Evolutionary conservation across 2,888 invertebrate genomes (phyloP), one percentile per base, ranked within the genome.

Genomic region (Sympetrum striolatum): DNA sequence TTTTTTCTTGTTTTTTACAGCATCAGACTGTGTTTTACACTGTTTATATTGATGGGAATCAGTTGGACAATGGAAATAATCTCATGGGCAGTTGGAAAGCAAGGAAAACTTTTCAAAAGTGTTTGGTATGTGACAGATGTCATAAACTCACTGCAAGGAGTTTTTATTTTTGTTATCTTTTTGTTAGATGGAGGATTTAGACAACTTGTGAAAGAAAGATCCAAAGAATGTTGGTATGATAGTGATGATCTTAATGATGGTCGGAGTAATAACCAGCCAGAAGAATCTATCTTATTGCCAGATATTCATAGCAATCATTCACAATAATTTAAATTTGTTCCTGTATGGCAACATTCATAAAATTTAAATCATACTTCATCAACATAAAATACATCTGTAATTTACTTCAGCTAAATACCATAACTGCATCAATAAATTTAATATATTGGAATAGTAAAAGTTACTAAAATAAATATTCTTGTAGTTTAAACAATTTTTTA

Each of bases 11-110:
- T 22, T 35, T 37, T 86, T 86, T 86, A 37, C 86, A 86, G 86
- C 60, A 58, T 86, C 60, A 86, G 60, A 37, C 37, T 86, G 12
- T 60, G 60, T n/a, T 86, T 86, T n/a, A 37, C 86, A 5, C 31
- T 86, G 12, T 86, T 86, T 60, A 37, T 86, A n/a, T 35, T 86
- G 22, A 86, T 86, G 86, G 86, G 86, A 10, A 37, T 86, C 12
- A 64, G 37, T n/a, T 86, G 86, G 86, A 86, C 37, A 12, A 86
- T 86, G 86, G 86, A 86, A 60, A 86, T 86, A 39, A 60, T 86
- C 60, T 86, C 86, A 86, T 86, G 86, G 86, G 39, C n/a, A n/a
- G 37, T 37, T 64, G 86, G 86, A 37, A 86, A 37, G 22, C 37
- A 58, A 37, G 64, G 86, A 35, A 39, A n/a, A 48, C 37, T 64